Percentiles rank a stretch among this genome's conserved stretches.
phyloP scores from a whole-genome alignment of 2,888 invertebrate species.

The Acrobasis repandana region DNA sequence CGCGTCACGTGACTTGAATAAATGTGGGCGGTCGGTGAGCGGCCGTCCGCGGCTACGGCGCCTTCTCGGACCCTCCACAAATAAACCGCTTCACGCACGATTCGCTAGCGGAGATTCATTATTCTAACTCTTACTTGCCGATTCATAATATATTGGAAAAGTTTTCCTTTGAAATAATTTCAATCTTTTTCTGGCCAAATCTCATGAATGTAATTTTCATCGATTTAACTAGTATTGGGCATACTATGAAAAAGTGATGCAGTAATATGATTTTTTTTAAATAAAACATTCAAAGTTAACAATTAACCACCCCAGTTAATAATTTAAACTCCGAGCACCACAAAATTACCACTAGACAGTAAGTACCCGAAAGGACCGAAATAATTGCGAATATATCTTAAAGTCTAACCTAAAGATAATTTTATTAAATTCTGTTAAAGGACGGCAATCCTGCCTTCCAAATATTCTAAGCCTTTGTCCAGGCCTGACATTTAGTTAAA shows the following conservation, averaged over 20 bases:
- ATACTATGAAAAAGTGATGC: background rate
- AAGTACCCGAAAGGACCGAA: background rate
- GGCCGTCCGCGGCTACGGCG: conserved; percentile 56
- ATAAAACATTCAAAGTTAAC: background rate
- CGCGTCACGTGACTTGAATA: conserved; percentile 81
- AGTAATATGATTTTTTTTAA: background rate
- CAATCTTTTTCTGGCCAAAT: conserved; percentile 5
- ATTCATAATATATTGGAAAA: conserved; percentile 61
- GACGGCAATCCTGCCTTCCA: conserved; percentile 7
- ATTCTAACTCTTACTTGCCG: conserved; percentile 72
- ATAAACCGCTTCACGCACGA: conserved; percentile 82
- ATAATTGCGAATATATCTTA: background rate
- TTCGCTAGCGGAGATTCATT: conserved; percentile 78
- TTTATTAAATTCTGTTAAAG: conserved; percentile 10
- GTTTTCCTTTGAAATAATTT: conserved; percentile 41
- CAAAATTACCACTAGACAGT: background rate
- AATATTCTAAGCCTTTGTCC: conserved; percentile 19
- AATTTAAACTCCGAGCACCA: too few species aligned
- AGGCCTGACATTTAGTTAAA: conserved; percentile 17
- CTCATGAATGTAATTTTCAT: conserved; percentile 1
- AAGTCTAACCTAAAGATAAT: background rate
- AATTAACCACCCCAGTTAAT: too few species aligned
- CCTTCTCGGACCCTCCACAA: conserved; percentile 77
- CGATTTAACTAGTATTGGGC: background rate
- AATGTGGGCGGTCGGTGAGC: conserved; percentile 59